Evolutionary conservation across 2,888 invertebrate genomes (phyloP).

Genomic region (Schrankia costaestrigalis): DNA sequence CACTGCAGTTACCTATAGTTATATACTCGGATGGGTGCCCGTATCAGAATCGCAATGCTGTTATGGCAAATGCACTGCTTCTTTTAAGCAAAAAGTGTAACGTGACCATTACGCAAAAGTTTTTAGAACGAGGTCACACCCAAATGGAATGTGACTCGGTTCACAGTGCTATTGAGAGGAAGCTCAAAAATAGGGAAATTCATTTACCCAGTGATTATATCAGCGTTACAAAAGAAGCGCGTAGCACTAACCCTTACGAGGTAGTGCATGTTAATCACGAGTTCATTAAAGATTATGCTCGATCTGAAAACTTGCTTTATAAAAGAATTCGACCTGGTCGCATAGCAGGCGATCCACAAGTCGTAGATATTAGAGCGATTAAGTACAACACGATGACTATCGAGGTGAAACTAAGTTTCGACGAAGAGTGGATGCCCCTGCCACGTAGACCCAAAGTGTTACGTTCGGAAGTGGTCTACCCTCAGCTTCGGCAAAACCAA

Average conservation of each 20-base stretch:
- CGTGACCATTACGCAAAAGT: conserved; percentile 4
- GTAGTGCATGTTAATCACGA: conserved; percentile 9
- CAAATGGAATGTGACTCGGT: conserved; percentile 23
- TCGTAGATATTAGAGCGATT: conserved; percentile 1
- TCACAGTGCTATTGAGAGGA: conserved; percentile 15
- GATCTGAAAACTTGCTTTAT: conserved; percentile 8
- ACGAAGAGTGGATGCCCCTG: conserved; percentile 1
- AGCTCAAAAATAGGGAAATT: conserved; percentile 18
- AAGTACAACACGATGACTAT: not conserved
- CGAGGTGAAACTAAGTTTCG: not conserved
- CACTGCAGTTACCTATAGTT: not conserved
- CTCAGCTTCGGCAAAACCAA: not conserved
- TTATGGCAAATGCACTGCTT: conserved; percentile 4
- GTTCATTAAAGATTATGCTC: conserved; percentile 14
- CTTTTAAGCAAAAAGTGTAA: not conserved
- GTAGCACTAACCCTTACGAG: conserved; percentile 10
- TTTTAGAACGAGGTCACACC: conserved; percentile 11
- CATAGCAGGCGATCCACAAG: conserved; percentile 11
- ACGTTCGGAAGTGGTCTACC: not conserved
- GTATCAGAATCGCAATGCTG: conserved; percentile 19
- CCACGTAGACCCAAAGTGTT: not conserved
- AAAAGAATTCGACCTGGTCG: conserved; percentile 13
- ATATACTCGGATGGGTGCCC: conserved; percentile 27
- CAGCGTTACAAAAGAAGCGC: conserved; percentile 4
- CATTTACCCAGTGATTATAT: conserved; percentile 34